Evolutionary conservation across 2,888 invertebrate species (phyloP).

Genomic region (Metalampra italica): DNA sequence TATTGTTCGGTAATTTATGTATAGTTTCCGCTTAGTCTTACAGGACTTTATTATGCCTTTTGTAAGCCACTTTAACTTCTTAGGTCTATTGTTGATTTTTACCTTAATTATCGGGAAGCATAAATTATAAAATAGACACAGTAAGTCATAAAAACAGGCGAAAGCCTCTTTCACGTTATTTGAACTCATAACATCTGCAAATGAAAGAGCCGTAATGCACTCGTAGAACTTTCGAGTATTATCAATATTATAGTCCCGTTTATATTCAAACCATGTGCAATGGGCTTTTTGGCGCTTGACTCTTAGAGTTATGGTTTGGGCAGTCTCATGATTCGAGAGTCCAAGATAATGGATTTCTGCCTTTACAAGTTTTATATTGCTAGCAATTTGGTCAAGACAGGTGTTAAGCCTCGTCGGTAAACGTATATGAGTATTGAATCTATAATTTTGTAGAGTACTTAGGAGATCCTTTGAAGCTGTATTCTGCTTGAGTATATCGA

Average conservation of each 20-base stretch:
- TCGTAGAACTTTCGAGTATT: constrained; percentile 1
- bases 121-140: not conserved
- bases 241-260: not conserved
- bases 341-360: not conserved
- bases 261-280: constrained; percentile 2
- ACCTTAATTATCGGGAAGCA: not conserved
- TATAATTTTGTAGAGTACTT: constrained; percentile 3
- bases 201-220: not conserved
- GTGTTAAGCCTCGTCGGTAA: constrained; percentile 8
- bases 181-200: not conserved
- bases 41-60: not conserved
- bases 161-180: not conserved
- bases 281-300: not conserved
- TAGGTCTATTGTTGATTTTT: not conserved
- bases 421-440: constrained; percentile 7
- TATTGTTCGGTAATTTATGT: not conserved
- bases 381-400: constrained; percentile 12
- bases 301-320: not conserved
- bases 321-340: constrained; percentile 8
- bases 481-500: constrained; percentile 4
- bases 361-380: constrained; percentile 5
- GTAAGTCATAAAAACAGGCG: not conserved
- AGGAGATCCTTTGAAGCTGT: not conserved
- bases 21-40: not conserved
- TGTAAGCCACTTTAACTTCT: not conserved